Base-by-base conservation (phyloP, 2,113 vertebrate genomes). In the Onychostruthus taczanowskii region DNA sequence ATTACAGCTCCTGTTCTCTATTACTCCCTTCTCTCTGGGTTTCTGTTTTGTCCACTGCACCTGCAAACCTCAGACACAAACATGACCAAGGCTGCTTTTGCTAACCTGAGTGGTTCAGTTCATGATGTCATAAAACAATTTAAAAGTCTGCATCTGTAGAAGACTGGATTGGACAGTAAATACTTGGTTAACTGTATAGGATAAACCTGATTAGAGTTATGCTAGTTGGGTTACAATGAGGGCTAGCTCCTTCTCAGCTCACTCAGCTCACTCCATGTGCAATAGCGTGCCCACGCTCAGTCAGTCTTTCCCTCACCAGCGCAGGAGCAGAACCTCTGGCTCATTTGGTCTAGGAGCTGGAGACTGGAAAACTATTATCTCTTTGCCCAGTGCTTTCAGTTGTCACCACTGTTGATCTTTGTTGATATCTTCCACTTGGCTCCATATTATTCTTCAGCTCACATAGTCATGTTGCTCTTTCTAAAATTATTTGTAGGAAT, bases 251-350 rank as follows among this genome's bases (percentile, higher is more conserved):
- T 61, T 47, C 13, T 63, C 12, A 47, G 10, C 6, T 88, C 27
- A 10, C 39, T 67, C 30, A 47, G 10, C 6, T 88, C 24, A 11
- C 39, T 67, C 30, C 27, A 5, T 0, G 0, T 2, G 23, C 8
- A 46, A 12, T 9, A 37, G 13, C 3, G 3, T 0, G 2, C 11
- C 13, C 13, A 24, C 2, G 1, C n/a, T 37, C 28, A 37, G 10
- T 24, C 19, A 47, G 8, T 11, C 23, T 17, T 61, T 6, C 10
- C 5, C 24, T 28, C 22, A 46, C 11, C 27, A 62, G 23, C 12
- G 16, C 11, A 52, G 21, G 7, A 68, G 9, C 7, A 79, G n/a
- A 43, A 76, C 2, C 16, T 46, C 20, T 13, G 2, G 1, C 7
- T 59, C 2, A 1, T 12, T 17, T 1, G 1, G 2, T 70, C 15